phyloP scores from a whole-genome alignment of 2,888 invertebrate species.

The Cantharis lateralis region DNA sequence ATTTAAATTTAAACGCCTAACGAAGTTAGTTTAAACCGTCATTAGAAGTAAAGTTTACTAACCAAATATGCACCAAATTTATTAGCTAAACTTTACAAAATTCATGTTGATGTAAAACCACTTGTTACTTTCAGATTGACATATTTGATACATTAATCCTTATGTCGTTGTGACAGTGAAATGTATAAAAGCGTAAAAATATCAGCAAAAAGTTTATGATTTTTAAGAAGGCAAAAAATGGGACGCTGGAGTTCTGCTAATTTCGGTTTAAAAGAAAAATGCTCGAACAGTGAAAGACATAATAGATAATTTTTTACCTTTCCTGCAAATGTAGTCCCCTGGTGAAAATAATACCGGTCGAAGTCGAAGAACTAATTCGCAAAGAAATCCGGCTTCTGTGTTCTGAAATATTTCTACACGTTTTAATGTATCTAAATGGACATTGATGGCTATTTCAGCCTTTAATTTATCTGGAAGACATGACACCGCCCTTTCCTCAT shows the following conservation, averaged over 20 bases:
- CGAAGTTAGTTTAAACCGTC: constrained; percentile 6
- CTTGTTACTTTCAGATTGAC: constrained; percentile 24
- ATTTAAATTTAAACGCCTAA: constrained; percentile 35
- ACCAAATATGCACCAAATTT: constrained; percentile 13
- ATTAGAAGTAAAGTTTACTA: constrained; percentile 19
- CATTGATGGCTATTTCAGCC: constrained; percentile 99
- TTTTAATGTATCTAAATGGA: constrained; percentile 96
- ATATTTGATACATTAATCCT: constrained; percentile 19
- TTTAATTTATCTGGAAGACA: constrained; percentile 97
- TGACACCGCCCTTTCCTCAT: constrained; percentile 94
- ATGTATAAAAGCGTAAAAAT: neutral
- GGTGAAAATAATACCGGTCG: constrained; percentile 97
- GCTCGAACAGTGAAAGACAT: neutral
- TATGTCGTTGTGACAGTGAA: neutral
- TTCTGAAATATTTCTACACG: constrained; percentile 99
- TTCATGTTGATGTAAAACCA: constrained; percentile 20
- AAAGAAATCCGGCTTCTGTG: constrained; percentile 97
- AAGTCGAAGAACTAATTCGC: constrained; percentile 92
- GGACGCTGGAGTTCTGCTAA: neutral
- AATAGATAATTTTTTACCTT: constrained; percentile 72
- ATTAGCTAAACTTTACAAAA: constrained; percentile 12
- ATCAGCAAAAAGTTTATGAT: neutral
- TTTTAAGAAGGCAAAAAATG: neutral
- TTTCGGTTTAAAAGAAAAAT: neutral
- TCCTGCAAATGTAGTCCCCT: constrained; percentile 97